Conservation (phyloP, 2,113 vertebrate species). For the Ceuthmochares aereus region DNA sequence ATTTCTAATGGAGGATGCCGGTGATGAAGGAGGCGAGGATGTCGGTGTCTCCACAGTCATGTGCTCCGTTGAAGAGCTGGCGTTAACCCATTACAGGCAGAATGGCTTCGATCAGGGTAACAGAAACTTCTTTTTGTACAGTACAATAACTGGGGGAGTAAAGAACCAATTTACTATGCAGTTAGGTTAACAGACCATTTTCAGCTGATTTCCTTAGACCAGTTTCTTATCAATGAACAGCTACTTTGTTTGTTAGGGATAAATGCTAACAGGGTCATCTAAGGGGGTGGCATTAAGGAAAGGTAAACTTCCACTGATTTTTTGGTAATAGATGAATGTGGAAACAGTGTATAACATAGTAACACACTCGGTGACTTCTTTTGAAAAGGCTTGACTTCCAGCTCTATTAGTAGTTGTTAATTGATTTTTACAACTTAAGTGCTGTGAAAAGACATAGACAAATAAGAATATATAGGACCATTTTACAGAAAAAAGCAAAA, state of each 20-base stretch:
- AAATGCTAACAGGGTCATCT: background rate
- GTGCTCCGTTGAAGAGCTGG: conserved; percentile 94
- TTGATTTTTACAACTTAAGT: background rate
- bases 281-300: background rate
- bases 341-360: background rate
- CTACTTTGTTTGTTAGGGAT: background rate
- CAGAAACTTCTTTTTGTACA: background rate
- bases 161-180: background rate
- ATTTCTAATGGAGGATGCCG: conserved; percentile 82
- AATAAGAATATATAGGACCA: background rate
- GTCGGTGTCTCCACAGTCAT: conserved; percentile 75
- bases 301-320: background rate
- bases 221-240: background rate
- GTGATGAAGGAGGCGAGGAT: background rate
- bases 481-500: background rate
- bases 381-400: background rate
- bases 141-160: background rate
- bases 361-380: background rate
- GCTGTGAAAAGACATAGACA: background rate
- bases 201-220: background rate
- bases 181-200: background rate
- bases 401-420: background rate
- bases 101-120: conserved; percentile 93
- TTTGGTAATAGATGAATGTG: background rate
- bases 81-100: conserved; percentile 84